Conservation (phyloP, 2,888 invertebrate genomes). For the Drosophila merina region DNA sequence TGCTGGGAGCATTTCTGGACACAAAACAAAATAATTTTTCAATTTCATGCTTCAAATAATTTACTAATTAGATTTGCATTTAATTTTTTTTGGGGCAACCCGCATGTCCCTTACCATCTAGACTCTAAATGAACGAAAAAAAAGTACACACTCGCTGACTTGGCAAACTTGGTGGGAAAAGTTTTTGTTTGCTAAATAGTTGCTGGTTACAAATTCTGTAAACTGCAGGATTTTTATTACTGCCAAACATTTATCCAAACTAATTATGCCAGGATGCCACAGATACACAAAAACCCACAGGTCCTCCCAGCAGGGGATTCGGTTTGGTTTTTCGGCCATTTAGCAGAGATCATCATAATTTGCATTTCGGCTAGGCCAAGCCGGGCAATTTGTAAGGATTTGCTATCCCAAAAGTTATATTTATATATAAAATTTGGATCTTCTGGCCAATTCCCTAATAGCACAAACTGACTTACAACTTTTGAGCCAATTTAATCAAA, state of each 20-base stretch:
- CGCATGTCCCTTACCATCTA: constrained; percentile 29
- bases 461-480: constrained; percentile 48
- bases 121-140: constrained; percentile 26
- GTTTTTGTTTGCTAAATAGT: constrained; percentile 45
- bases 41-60: constrained; percentile 82
- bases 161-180: constrained; percentile 52
- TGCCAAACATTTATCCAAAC: constrained; percentile 42
- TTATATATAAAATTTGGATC: background rate
- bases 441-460: constrained; percentile 11
- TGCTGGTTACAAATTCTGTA: constrained; percentile 49
- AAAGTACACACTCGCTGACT: constrained; percentile 59
- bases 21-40: constrained; percentile 70
- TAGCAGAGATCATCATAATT: constrained; percentile 82
- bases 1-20: constrained; percentile 12
- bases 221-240: constrained; percentile 37
- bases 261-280: constrained; percentile 53
- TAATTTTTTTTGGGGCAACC: constrained; percentile 72
- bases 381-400: constrained; percentile 9
- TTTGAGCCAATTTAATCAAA: constrained; percentile 79
- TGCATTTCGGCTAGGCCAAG: constrained; percentile 64
- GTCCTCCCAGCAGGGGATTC: constrained; percentile 21
- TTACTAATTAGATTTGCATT: constrained; percentile 83
- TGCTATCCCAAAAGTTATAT: background rate
- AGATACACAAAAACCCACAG: constrained; percentile 6
- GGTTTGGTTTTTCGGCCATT: constrained; percentile 67